phyloP scores from a whole-genome alignment of 2,888 invertebrate genomes.

The Drosophila hawaiiensis region DNA sequence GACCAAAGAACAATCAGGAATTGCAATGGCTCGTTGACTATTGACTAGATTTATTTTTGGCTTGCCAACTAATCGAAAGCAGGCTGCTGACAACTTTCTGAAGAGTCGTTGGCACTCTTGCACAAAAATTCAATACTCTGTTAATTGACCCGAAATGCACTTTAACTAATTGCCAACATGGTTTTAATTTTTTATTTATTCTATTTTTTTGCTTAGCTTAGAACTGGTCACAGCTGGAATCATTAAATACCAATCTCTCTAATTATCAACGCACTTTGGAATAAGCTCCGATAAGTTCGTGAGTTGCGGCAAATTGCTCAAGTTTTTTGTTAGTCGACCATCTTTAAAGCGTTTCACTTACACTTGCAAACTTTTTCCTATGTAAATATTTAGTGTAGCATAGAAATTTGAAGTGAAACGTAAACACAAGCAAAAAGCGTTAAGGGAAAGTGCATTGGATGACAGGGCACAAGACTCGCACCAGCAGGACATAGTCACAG shows the following conservation, averaged over 20 bases:
- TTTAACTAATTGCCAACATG: slow-evolving; percentile 19
- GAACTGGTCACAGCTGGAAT: slow-evolving; percentile 36
- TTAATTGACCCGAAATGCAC: slow-evolving; percentile 9
- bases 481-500: slow-evolving; percentile 30
- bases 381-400: slow-evolving; percentile 77
- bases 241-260: slow-evolving; percentile 47
- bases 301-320: slow-evolving; percentile 34
- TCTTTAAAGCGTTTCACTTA: slow-evolving; percentile 68
- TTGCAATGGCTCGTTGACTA: background rate
- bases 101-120: background rate
- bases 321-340: slow-evolving; percentile 26
- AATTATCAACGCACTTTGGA: slow-evolving; percentile 28
- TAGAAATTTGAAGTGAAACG: slow-evolving; percentile 76
- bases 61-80: background rate
- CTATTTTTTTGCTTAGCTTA: background rate
- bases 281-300: slow-evolving; percentile 40
- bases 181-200: background rate
- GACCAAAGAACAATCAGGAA: background rate
- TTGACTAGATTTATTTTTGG: background rate
- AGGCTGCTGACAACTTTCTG: background rate
- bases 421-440: slow-evolving; percentile 74
- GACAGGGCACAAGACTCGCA: slow-evolving; percentile 22
- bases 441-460: slow-evolving; percentile 75
- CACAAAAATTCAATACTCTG: background rate
- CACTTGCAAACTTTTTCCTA: slow-evolving; percentile 54